Evolutionary conservation across 2,113 vertebrate species (phyloP).

Genomic region (Strix aluco): DNA sequence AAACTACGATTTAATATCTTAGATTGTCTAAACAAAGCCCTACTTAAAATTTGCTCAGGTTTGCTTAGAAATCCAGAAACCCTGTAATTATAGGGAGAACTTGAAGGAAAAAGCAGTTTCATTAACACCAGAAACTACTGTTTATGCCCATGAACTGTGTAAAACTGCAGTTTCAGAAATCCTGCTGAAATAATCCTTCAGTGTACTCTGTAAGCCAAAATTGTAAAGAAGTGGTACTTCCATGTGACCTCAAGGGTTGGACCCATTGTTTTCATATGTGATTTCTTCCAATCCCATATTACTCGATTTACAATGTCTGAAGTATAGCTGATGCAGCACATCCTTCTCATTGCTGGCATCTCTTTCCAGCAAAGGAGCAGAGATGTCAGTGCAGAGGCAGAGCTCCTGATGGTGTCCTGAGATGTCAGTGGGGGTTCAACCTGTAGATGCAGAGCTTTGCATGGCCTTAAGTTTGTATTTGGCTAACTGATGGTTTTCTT

Average conservation of each 20-base stretch:
- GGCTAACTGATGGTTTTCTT: not conserved
- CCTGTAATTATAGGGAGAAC: conserved; percentile 50
- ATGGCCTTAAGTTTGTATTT: not conserved
- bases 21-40: conserved; percentile 57
- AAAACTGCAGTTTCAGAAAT: conserved; percentile 48
- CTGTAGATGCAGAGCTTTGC: not conserved
- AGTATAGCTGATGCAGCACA: not conserved
- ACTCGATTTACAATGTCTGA: not conserved
- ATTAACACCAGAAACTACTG: conserved; percentile 48
- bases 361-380: not conserved
- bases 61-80: conserved; percentile 42
- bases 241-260: not conserved
- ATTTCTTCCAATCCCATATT: not conserved
- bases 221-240: not conserved
- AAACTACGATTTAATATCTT: conserved; percentile 58
- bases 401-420: not conserved
- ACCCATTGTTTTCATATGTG: not conserved
- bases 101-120: conserved; percentile 49
- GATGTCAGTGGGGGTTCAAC: not conserved
- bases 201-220: not conserved
- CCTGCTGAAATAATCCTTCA: conserved; percentile 28
- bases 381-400: not conserved
- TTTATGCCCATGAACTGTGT: conserved; percentile 42
- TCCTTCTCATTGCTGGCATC: fast-evolving
- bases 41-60: conserved; percentile 58